These are phyloP conservation scores for Macquaria australasica DNA, from an alignment of 2,113 vertebrate genomes.

Conservation along the genomic window DNA sequence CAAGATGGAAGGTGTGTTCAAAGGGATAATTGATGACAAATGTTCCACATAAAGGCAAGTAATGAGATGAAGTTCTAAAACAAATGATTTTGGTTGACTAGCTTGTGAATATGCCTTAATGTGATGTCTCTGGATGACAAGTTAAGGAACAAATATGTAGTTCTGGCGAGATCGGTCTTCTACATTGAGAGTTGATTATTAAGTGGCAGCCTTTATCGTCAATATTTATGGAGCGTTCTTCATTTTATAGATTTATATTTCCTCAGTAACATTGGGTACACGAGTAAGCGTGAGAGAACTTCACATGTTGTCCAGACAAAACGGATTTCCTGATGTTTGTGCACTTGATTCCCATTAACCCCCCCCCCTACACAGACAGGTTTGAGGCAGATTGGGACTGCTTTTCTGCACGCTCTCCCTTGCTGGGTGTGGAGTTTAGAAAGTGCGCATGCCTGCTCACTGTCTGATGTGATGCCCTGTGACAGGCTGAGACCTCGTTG, in stretches of 20 bases:
- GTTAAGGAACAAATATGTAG: background rate
- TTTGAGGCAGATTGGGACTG: conserved; percentile 2
- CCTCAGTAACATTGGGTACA: background rate
- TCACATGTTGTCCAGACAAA: background rate
- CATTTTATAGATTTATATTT: background rate
- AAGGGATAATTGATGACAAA: background rate
- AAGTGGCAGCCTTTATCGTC: background rate
- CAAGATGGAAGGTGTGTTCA: background rate
- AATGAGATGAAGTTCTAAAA: background rate
- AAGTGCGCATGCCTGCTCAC: conserved; percentile 58
- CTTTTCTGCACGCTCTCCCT: conserved; percentile 20
- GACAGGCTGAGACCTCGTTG: conserved; percentile 74
- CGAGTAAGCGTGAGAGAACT: background rate
- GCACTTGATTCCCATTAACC: background rate
- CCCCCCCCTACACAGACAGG: background rate
- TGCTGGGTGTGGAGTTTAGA: conserved; percentile 16
- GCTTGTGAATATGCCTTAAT: background rate
- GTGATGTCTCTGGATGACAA: background rate
- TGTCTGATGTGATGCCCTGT: conserved; percentile 73
- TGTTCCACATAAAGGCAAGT: background rate
- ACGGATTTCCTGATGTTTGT: background rate
- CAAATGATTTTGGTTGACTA: background rate
- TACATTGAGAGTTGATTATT: background rate
- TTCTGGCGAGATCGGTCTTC: background rate
- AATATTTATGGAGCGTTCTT: background rate